phyloP scores from a whole-genome alignment of 1,140 invertebrate species.

The Bilobella aurantiaca region DNA sequence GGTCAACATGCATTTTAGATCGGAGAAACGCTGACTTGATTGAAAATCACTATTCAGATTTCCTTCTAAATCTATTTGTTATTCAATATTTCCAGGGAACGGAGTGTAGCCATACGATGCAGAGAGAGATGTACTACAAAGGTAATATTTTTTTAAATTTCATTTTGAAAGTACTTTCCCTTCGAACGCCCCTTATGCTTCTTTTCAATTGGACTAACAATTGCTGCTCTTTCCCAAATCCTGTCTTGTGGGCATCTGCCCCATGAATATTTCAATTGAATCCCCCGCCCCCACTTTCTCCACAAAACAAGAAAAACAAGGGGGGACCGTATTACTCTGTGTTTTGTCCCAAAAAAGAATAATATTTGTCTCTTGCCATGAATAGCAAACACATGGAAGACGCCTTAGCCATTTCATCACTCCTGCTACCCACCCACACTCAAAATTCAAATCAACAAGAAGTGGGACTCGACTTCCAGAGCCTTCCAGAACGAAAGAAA shows the following conservation, averaged over 20 bases:
- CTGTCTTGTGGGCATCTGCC: constrained; percentile 20
- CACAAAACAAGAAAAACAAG: not conserved
- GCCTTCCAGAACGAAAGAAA: not conserved
- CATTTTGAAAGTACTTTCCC: too few relatives aligned
- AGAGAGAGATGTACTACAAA: constrained; percentile 37
- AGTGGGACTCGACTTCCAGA: not conserved
- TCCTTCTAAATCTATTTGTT: constrained; percentile 3
- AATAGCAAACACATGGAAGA: constrained; percentile 20
- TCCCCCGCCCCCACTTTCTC: not conserved
- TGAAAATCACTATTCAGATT: not conserved
- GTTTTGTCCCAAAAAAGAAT: not conserved
- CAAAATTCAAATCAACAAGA: not conserved
- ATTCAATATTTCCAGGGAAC: constrained; percentile 29
- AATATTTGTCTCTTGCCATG: not conserved
- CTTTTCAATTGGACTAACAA: too few relatives aligned
- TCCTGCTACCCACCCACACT: not conserved
- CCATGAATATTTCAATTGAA: constrained; percentile 21
- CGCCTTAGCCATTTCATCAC: not conserved
- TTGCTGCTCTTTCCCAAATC: too few relatives aligned
- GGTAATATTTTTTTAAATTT: too few relatives aligned
- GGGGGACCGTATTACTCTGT: too few relatives aligned
- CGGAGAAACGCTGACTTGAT: not conserved
- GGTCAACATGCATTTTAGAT: too few relatives aligned
- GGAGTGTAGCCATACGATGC: constrained; percentile 32
- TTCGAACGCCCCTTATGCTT: too few relatives aligned